Evolutionary conservation across 2,113 vertebrate species (phyloP).

Genomic region (Pterocles burchelli): DNA sequence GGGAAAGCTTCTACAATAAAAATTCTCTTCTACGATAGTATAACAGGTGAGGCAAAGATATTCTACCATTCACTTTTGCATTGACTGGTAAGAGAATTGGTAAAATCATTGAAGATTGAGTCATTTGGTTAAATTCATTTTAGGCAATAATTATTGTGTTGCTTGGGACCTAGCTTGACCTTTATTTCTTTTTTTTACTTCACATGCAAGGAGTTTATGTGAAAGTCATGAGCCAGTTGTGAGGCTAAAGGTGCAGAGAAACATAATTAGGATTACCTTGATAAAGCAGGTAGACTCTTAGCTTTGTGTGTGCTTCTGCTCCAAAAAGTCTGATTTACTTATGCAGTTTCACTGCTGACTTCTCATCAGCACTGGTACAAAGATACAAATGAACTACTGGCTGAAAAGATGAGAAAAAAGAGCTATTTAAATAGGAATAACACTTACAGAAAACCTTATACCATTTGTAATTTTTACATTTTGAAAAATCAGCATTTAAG

Average conservation of each 20-base stretch:
- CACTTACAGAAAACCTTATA: neutral
- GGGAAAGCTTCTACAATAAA: neutral
- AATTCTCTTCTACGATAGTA: neutral
- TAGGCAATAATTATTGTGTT: neutral
- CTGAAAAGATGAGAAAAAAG: neutral
- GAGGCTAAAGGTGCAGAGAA: neutral
- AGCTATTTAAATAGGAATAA: neutral
- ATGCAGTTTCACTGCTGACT: neutral
- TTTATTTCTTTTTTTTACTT: neutral
- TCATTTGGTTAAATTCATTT: neutral
- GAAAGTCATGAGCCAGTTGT: neutral
- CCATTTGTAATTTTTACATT: neutral
- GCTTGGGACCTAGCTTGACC: neutral
- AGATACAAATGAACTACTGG: neutral
- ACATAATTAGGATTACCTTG: neutral
- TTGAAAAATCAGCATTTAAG: neutral
- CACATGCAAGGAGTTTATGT: neutral
- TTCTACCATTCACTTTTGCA: neutral
- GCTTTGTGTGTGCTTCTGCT: neutral
- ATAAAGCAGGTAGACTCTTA: neutral
- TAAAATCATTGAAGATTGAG: neutral
- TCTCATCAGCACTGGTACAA: neutral
- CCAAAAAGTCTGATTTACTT: neutral
- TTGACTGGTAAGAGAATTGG: neutral
- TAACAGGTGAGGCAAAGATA: neutral